These are phyloP conservation scores for Falcunculus frontatus DNA, from an alignment of 2,113 vertebrate genomes.

Conservation along the genomic window DNA sequence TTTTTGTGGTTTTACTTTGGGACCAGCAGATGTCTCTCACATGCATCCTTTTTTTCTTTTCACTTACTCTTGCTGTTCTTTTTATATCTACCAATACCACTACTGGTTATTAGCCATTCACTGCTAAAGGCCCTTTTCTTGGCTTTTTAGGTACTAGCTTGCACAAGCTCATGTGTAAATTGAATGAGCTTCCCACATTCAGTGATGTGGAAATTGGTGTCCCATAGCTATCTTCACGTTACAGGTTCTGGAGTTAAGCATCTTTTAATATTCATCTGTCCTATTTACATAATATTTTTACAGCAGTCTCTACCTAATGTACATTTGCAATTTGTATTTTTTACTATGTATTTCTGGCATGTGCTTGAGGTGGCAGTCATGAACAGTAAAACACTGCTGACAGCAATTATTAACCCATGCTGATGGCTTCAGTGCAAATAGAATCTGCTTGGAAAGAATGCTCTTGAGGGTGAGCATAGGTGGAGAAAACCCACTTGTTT, in stretches of 20 bases:
- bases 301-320: neutral
- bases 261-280: neutral
- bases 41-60: neutral
- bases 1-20: neutral
- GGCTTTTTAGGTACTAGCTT: neutral
- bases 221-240: neutral
- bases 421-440: slow-evolving; percentile 49
- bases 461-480: slow-evolving; percentile 14
- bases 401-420: slow-evolving; percentile 57
- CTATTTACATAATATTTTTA: slow-evolving; percentile 4
- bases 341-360: slow-evolving; percentile 63
- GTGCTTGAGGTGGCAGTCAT: slow-evolving; percentile 58
- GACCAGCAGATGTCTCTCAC: neutral
- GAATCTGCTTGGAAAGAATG: slow-evolving; percentile 8
- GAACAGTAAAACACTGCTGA: slow-evolving; percentile 45
- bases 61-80: neutral
- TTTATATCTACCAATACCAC: neutral
- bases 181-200: neutral
- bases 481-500: slow-evolving; percentile 22
- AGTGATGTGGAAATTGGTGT: neutral
- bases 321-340: slow-evolving; percentile 9
- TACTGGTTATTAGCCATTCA: neutral
- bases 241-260: neutral
- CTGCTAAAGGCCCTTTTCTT: neutral
- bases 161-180: neutral